These are phyloP conservation scores for Hyperoodon ampullatus DNA, from an alignment of 2,113 vertebrate genomes.

Conservation along the genomic window DNA sequence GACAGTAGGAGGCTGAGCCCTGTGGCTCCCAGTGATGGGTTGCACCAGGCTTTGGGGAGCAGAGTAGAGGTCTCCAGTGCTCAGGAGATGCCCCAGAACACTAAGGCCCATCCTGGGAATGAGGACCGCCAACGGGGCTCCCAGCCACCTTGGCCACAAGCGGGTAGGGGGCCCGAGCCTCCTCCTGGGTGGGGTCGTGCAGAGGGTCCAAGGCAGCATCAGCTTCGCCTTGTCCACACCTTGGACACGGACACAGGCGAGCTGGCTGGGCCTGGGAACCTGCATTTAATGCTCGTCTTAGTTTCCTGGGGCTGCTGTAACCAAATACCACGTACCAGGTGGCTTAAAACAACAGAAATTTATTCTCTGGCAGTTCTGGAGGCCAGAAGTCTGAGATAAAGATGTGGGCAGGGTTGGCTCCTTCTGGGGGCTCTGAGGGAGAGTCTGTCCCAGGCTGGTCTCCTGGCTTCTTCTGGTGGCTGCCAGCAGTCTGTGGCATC, in stretches of 20 bases:
- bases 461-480: not conserved
- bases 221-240: not conserved
- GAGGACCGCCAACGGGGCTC: not conserved
- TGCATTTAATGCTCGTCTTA: too few relatives aligned
- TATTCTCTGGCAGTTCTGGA: not conserved
- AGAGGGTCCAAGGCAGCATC: not conserved
- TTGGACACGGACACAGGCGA: accelerated
- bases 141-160: accelerated
- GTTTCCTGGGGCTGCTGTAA: not conserved
- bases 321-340: not conserved
- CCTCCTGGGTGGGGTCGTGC: not conserved
- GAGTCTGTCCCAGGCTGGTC: not conserved
- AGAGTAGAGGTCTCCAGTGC: too few relatives aligned
- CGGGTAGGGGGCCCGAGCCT: not conserved
- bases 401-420: not conserved
- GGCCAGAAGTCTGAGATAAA: not conserved
- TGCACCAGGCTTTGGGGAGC: not conserved
- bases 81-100: not conserved
- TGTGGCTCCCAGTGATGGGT: not conserved
- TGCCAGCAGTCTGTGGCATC: too few relatives aligned
- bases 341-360: not conserved
- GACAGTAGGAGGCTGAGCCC: not conserved
- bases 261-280: not conserved
- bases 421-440: not conserved
- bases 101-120: not conserved